These are phyloP conservation scores for Pterophyllum scalare DNA, from an alignment of 2,113 vertebrate species.

Conservation along the genomic window DNA sequence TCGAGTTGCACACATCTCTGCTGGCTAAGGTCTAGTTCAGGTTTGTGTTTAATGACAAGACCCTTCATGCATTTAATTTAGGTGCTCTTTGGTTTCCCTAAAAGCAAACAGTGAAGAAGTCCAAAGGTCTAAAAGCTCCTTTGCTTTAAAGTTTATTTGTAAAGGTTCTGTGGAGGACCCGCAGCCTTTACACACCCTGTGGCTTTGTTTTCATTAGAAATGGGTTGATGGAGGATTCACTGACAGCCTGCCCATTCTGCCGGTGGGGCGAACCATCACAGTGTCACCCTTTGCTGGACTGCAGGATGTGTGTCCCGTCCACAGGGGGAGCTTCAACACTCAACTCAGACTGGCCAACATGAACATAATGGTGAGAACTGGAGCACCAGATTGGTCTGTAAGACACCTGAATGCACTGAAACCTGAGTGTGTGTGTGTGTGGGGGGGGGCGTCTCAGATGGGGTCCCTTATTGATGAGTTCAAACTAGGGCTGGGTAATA, in stretches of 20 bases:
- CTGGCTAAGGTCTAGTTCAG: neutral
- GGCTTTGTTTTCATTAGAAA: slow-evolving; percentile 72
- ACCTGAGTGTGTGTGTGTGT: too few relatives aligned
- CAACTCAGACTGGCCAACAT: slow-evolving; percentile 85
- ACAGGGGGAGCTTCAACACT: slow-evolving; percentile 72
- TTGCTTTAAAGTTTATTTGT: neutral
- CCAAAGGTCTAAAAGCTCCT: neutral
- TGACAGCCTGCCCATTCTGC: slow-evolving; percentile 88
- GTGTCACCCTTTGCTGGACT: slow-evolving; percentile 89
- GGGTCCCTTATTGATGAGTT: too few relatives aligned
- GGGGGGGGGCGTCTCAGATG: too few relatives aligned
- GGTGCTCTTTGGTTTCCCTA: too few relatives aligned
- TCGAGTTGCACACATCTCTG: neutral
- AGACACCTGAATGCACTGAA: too few relatives aligned
- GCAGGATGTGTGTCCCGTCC: slow-evolving; percentile 86
- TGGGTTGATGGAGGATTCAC: slow-evolving; percentile 92
- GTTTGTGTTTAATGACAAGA: neutral
- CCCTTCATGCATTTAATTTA: neutral
- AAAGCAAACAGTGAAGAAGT: too few relatives aligned
- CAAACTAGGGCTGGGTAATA: too few relatives aligned
- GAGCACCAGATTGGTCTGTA: neutral
- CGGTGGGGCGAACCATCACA: slow-evolving; percentile 86
- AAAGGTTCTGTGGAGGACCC: neutral
- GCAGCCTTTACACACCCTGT: neutral
- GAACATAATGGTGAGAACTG: slow-evolving; percentile 82